These are phyloP conservation scores for Sardinella longiceps DNA, from an alignment of 2,797 vertebrate genomes.

Conservation along the genomic window DNA sequence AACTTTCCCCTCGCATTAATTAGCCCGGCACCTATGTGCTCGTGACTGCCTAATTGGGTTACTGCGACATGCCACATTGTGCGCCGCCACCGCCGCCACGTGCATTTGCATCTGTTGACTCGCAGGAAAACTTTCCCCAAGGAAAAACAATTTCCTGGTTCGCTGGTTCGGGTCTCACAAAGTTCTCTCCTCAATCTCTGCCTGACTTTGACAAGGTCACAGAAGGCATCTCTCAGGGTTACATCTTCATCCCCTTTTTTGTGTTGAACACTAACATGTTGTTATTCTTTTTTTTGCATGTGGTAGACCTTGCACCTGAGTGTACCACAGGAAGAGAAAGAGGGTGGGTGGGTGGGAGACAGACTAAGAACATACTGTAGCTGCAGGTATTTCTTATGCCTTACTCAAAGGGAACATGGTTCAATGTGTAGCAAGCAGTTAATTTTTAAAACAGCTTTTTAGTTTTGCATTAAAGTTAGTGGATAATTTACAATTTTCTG, in stretches of 20 bases:
- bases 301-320: not conserved
- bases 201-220: constrained; percentile 8
- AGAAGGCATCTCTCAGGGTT: not conserved
- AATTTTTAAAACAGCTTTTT: not conserved
- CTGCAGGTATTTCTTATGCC: not conserved
- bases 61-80: constrained; percentile 44
- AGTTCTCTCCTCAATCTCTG: not conserved
- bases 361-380: not conserved
- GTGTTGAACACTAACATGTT: not conserved
- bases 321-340: not conserved
- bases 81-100: constrained; percentile 43
- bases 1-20: constrained; percentile 34
- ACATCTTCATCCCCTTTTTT: not conserved
- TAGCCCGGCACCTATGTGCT: constrained; percentile 42
- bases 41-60: constrained; percentile 52
- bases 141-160: constrained; percentile 10
- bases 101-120: constrained; percentile 26
- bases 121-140: not conserved
- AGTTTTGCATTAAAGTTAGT: not conserved
- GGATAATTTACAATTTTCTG: no score
- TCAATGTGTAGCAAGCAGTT: no score
- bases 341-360: not conserved
- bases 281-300: not conserved
- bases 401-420: not conserved
- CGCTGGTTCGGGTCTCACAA: not conserved